A percentile compares a stretch with the other conserved stretches of the same genome.
Conservation (phyloP, 2,888 invertebrate species). For the Atrina japonica region DNA sequence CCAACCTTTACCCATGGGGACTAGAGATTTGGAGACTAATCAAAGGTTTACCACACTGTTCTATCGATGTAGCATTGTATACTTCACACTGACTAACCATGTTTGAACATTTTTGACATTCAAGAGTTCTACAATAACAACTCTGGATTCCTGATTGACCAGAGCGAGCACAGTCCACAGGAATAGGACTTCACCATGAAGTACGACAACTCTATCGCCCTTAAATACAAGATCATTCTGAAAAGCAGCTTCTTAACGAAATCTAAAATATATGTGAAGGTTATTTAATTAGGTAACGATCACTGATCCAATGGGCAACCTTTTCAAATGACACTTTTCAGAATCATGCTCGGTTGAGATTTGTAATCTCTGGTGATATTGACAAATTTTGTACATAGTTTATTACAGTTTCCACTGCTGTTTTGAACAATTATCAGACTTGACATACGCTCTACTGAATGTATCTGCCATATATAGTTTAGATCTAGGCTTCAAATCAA, state of each 20-base stretch:
- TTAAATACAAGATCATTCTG: not conserved
- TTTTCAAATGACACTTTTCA: not conserved
- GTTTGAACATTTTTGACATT: not conserved
- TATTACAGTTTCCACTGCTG: not conserved
- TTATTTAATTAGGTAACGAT: not conserved
- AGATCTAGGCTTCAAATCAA: slow-evolving; percentile 33
- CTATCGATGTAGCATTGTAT: not conserved
- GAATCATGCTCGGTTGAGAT: not conserved
- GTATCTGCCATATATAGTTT: slow-evolving; percentile 44
- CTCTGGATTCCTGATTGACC: not conserved
- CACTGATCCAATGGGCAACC: not conserved
- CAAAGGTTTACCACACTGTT: too few relatives aligned
- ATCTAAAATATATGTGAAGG: not conserved
- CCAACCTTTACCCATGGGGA: too few relatives aligned
- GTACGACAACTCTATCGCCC: not conserved
- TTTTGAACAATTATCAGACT: too few relatives aligned
- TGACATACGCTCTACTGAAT: slow-evolving; percentile 28
- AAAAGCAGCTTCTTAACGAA: not conserved
- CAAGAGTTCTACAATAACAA: not conserved
- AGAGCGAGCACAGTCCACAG: not conserved
- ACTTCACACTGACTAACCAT: not conserved
- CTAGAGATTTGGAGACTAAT: too few relatives aligned
- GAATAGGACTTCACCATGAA: not conserved
- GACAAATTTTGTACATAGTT: not conserved
- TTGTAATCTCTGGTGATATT: not conserved